A percentile compares a stretch with the other conserved stretches of the same genome.
Evolutionary conservation across 2,113 vertebrate genomes (phyloP).

Genomic region (Alligator sinensis): DNA sequence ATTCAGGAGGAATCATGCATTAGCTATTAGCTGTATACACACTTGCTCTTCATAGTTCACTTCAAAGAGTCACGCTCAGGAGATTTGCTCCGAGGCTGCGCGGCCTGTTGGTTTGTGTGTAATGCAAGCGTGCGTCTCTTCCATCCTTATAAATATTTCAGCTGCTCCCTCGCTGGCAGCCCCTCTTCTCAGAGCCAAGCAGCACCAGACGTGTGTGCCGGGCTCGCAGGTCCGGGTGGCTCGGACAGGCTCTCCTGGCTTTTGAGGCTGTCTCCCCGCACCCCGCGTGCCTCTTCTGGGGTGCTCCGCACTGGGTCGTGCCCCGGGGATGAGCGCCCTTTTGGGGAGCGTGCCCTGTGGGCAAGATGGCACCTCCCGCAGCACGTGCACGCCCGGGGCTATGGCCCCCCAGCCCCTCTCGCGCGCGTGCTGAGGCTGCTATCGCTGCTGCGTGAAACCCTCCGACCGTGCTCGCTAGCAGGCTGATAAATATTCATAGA

Average conservation of each 20-base stretch:
- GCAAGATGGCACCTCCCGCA: no score
- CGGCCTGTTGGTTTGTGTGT: background rate
- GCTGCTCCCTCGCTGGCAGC: conserved; percentile 23
- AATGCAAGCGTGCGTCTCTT: conserved; percentile 20
- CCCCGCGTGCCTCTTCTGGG: no score
- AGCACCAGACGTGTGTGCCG: background rate
- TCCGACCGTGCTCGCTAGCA: no score
- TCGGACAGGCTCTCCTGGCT: background rate
- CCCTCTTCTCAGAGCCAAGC: conserved; percentile 38
- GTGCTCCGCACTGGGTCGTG: background rate
- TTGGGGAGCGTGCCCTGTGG: no score
- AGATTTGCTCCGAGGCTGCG: conserved; percentile 18
- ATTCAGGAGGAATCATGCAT: background rate
- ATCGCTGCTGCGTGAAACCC: no score
- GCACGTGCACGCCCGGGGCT: background rate
- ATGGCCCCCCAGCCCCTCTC: background rate
- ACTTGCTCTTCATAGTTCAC: background rate
- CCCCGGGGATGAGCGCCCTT: no score
- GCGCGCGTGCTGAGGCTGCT: background rate
- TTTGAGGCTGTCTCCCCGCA: background rate
- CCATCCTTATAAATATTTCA: conserved; percentile 62
- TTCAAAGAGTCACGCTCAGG: conserved; percentile 38
- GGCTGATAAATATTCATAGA: no score
- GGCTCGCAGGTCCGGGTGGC: background rate
- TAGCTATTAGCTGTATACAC: background rate